Evolutionary conservation across 2,797 vertebrate species (phyloP).

Genomic region (Chaenodraco wilsoni): DNA sequence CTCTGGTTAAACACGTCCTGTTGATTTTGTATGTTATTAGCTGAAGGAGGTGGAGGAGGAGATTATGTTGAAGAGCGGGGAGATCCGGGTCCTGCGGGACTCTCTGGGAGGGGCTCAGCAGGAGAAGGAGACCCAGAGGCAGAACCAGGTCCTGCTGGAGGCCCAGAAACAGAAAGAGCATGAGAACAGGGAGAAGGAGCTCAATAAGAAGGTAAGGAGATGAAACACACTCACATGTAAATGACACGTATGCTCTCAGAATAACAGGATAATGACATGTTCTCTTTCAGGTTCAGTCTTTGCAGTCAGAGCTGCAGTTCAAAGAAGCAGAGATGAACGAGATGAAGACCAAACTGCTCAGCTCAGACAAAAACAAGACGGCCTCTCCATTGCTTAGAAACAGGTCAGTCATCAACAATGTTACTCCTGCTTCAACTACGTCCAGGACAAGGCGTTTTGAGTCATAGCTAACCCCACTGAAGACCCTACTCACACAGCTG

Average conservation of each 20-base stretch:
- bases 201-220: slow-evolving; percentile 88
- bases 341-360: slow-evolving; percentile 88
- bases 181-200: slow-evolving; percentile 90
- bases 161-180: slow-evolving; percentile 85
- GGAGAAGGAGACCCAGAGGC: slow-evolving; percentile 88
- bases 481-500: too few species aligned
- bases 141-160: slow-evolving; percentile 83
- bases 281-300: slow-evolving; percentile 87
- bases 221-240: not conserved
- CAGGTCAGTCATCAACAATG: slow-evolving; percentile 78
- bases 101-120: slow-evolving; percentile 87
- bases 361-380: slow-evolving; percentile 81
- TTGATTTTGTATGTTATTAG: slow-evolving; percentile 68
- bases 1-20: not conserved
- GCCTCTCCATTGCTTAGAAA: slow-evolving; percentile 65
- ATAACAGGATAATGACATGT: not conserved
- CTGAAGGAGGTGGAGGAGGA: slow-evolving; percentile 90
- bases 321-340: slow-evolving; percentile 97
- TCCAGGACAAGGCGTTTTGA: too few species aligned
- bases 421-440: not conserved
- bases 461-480: too few species aligned
- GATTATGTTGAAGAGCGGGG: slow-evolving; percentile 91
- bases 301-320: slow-evolving; percentile 95
- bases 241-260: not conserved
- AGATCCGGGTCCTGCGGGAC: slow-evolving; percentile 93